phyloP scores from a whole-genome alignment of 2,113 vertebrate genomes.

The Semicossyphus pulcher region DNA sequence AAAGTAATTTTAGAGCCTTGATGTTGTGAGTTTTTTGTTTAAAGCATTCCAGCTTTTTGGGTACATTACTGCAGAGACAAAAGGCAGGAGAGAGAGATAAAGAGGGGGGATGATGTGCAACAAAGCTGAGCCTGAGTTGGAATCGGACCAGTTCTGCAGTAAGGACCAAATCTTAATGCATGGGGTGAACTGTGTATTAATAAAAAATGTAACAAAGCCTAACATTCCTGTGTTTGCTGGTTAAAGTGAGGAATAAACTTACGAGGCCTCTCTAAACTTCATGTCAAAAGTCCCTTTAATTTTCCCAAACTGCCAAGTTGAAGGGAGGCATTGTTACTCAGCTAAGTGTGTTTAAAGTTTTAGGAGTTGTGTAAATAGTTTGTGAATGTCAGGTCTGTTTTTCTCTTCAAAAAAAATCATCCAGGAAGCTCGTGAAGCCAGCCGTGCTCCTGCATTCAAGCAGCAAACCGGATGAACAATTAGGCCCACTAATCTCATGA shows the following conservation, averaged over 20 bases:
- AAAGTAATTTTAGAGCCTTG: too few relatives aligned
- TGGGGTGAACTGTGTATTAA: too few relatives aligned
- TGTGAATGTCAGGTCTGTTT: slow-evolving; percentile 41
- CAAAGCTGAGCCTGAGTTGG: too few relatives aligned
- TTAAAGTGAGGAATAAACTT: slow-evolving; percentile 1
- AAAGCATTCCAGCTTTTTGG: too few relatives aligned
- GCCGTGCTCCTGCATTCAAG: slow-evolving; percentile 31
- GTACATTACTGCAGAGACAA: too few relatives aligned
- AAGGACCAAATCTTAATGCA: too few relatives aligned
- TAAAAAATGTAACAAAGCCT: not conserved
- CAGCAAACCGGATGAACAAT: slow-evolving; percentile 68
- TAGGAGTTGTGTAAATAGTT: slow-evolving; percentile 34
- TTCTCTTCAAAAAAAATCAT: slow-evolving; percentile 57
- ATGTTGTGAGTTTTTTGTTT: too few relatives aligned
- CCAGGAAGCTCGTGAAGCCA: slow-evolving; percentile 42
- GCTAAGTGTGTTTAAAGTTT: slow-evolving; percentile 47
- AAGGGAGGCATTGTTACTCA: slow-evolving; percentile 1
- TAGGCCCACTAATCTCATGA: slow-evolving; percentile 73
- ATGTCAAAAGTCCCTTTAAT: slow-evolving; percentile 14
- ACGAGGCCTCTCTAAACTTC: not conserved
- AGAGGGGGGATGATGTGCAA: too few relatives aligned
- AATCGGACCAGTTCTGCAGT: too few relatives aligned
- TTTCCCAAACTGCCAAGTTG: slow-evolving; percentile 9
- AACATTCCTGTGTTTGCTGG: not conserved
- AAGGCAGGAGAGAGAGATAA: too few relatives aligned